Percentiles rank a stretch among this genome's conserved stretches.
phyloP scores from a whole-genome alignment of 2,888 invertebrate species.

The Drosophila maculinotata region DNA sequence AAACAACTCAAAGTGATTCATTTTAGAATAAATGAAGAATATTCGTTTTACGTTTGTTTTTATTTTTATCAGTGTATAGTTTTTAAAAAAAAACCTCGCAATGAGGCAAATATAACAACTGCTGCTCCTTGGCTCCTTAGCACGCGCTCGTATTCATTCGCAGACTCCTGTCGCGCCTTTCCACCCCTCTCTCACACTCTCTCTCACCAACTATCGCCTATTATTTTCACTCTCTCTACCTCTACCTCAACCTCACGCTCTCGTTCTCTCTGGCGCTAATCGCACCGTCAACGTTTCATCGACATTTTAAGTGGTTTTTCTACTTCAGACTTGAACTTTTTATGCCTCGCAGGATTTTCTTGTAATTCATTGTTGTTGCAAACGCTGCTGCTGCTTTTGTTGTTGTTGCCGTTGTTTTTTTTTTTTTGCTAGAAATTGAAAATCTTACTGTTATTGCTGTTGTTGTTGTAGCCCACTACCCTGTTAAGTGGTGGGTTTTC shows the following conservation, averaged over 20 bases:
- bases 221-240: conserved; percentile 10
- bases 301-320: conserved; percentile 81
- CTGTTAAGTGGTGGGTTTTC: conserved; percentile 77
- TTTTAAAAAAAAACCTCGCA: conserved; percentile 45
- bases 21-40: too few species aligned
- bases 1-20: too few species aligned
- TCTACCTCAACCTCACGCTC: conserved; percentile 10
- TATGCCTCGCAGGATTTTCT: conserved; percentile 75
- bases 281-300: conserved; percentile 62
- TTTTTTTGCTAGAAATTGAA: conserved; percentile 62
- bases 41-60: too few species aligned
- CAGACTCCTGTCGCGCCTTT: conserved; percentile 64
- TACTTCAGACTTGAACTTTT: conserved; percentile 75
- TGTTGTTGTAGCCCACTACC: conserved; percentile 63
- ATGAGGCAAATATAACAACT: conserved; percentile 34
- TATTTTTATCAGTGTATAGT: too few species aligned
- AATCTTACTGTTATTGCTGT: conserved; percentile 61
- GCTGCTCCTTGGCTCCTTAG: conserved; percentile 53
- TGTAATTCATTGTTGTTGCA: conserved; percentile 50
- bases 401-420: conserved; percentile 30
- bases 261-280: conserved; percentile 26
- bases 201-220: conserved; percentile 6
- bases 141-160: conserved; percentile 60
- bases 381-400: conserved; percentile 13
- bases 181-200: conserved; percentile 3